These are phyloP conservation scores for Ailuropoda melanoleuca DNA, from an alignment of 2,113 vertebrate species.

Conservation along the genomic window DNA sequence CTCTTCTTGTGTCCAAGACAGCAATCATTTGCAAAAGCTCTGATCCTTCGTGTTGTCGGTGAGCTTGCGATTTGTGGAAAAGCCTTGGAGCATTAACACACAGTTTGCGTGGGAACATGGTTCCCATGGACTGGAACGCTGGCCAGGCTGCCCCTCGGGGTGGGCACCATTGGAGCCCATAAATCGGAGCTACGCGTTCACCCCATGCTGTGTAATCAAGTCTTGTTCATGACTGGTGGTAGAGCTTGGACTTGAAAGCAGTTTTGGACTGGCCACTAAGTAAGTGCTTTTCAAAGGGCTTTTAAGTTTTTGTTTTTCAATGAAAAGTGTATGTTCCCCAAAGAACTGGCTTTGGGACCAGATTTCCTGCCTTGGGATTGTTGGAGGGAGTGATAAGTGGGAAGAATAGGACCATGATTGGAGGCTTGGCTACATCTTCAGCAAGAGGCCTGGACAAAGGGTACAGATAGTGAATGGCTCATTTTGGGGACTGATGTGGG, in stretches of 20 bases:
- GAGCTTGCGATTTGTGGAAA: background rate
- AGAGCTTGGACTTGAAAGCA: background rate
- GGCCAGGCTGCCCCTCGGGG: background rate
- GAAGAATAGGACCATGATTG: conserved; percentile 50
- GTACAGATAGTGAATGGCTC: conserved; percentile 73
- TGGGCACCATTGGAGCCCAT: background rate
- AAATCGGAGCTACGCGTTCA: background rate
- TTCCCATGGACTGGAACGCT: background rate
- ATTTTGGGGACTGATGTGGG: conserved; percentile 53
- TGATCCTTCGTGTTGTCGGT: fast-evolving
- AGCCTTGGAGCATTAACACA: background rate
- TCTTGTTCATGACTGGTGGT: background rate
- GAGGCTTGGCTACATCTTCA: conserved; percentile 54
- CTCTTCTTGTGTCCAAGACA: background rate
- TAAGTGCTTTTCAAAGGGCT: background rate
- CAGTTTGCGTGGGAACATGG: background rate
- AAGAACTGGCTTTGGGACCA: conserved; percentile 55
- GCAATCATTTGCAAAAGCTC: background rate
- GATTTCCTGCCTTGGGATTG: conserved; percentile 58
- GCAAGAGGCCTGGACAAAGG: conserved; percentile 68
- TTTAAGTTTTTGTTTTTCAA: conserved; percentile 36
- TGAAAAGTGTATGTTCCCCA: background rate
- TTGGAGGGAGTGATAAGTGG: background rate
- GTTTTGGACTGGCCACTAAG: conserved; percentile 28
- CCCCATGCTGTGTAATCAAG: background rate